Evolutionary conservation across 2,888 invertebrate species (phyloP).

Genomic region (Cantharis rustica): DNA sequence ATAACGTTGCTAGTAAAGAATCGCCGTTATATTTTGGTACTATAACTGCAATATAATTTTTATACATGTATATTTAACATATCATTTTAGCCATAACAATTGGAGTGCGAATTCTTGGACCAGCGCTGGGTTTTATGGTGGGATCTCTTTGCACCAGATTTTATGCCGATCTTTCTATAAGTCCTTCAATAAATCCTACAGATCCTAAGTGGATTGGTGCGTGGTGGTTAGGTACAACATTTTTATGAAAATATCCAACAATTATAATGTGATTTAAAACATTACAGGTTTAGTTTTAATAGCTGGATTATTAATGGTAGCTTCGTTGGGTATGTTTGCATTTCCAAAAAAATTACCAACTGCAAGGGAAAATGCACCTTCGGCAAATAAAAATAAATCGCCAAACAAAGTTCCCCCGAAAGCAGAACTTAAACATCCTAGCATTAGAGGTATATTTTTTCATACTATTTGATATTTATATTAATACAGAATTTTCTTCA

Average conservation of each 20-base stretch:
- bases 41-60: conserved; percentile 50
- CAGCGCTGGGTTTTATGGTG: conserved; percentile 87
- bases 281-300: conserved; percentile 80
- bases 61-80: not conserved
- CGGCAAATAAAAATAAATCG: conserved; percentile 15
- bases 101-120: conserved; percentile 88
- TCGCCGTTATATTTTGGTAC: conserved; percentile 89
- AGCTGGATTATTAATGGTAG: conserved; percentile 79
- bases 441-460: conserved; percentile 53
- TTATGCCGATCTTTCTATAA: conserved; percentile 78
- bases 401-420: conserved; percentile 48
- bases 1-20: conserved; percentile 90
- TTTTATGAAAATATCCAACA: not conserved
- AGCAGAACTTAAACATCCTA: conserved; percentile 55
- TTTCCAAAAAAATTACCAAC: conserved; percentile 79
- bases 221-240: conserved; percentile 88
- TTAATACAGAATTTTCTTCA: conserved; percentile 46
- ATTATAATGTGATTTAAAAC: not conserved
- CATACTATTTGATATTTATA: not conserved
- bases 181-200: conserved; percentile 75
- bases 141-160: conserved; percentile 88
- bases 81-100: conserved; percentile 80
- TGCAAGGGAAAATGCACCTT: conserved; percentile 47
- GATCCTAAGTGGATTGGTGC: conserved; percentile 95
- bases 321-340: conserved; percentile 87